Evolutionary conservation across 2,113 vertebrate genomes (phyloP).

Genomic region (zebrafish (Danio rerio)): GRCz12tu NC_133198.1:25139001-25139500

Average conservation of each 20-base stretch:
- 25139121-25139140: no score
- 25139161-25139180: no score
- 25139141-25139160: no score
- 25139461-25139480: neutral
- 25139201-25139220: no score
- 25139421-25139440: neutral
- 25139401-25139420: neutral
- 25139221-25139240: no score
- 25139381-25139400: neutral
- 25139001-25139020: constrained; percentile 17
- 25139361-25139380: neutral
- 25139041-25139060: no score
- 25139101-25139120: neutral
- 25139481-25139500: neutral
- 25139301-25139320: neutral
- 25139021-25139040: constrained; percentile 56
- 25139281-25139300: no score
- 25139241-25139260: no score
- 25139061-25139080: no score
- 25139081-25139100: neutral
- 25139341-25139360: neutral
- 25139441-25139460: neutral
- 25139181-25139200: no score
- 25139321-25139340: neutral
- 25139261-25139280: no score